A percentile compares a stretch with the other conserved stretches of the same genome.
These are phyloP conservation scores for Theocolax elegans DNA, from an alignment of 1,140 invertebrate genomes.

Conservation along the genomic window DNA sequence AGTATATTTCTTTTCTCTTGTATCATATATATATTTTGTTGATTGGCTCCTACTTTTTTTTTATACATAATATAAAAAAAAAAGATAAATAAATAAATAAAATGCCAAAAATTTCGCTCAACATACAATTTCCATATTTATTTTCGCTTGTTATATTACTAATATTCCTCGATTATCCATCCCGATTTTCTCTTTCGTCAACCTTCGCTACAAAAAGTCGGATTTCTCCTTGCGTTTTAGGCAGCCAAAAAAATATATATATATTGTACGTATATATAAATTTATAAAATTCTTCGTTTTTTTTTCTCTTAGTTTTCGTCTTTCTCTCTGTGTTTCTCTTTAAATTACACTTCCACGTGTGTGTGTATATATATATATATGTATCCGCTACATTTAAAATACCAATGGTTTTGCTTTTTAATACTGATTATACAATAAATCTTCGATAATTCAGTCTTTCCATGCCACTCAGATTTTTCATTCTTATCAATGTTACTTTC, in stretches of 20 bases:
- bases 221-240: constrained; percentile 47
- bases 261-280: no score
- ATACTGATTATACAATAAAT: constrained; percentile 63
- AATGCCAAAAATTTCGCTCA: constrained; percentile 41
- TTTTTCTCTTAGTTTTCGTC: constrained; percentile 4
- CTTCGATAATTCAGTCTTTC: constrained; percentile 63
- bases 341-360: no score
- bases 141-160: constrained; percentile 9
- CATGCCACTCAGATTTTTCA: no score
- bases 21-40: no score
- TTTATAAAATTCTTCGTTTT: constrained; percentile 37
- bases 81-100: constrained; percentile 53
- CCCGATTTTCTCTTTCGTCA: constrained; percentile 7
- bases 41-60: constrained; percentile 58
- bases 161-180: constrained; percentile 17
- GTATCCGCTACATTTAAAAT: constrained; percentile 57
- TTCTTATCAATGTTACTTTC: constrained; percentile 48
- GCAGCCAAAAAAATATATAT: constrained; percentile 57
- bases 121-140: constrained; percentile 6
- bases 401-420: constrained; percentile 59
- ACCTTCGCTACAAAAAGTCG: constrained; percentile 47
- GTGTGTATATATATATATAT: no score
- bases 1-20: no score
- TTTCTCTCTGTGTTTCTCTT: no score
- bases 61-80: no score